These are phyloP conservation scores for Stictocephala bisonia DNA, from an alignment of 2,888 invertebrate genomes.

Conservation along the genomic window DNA sequence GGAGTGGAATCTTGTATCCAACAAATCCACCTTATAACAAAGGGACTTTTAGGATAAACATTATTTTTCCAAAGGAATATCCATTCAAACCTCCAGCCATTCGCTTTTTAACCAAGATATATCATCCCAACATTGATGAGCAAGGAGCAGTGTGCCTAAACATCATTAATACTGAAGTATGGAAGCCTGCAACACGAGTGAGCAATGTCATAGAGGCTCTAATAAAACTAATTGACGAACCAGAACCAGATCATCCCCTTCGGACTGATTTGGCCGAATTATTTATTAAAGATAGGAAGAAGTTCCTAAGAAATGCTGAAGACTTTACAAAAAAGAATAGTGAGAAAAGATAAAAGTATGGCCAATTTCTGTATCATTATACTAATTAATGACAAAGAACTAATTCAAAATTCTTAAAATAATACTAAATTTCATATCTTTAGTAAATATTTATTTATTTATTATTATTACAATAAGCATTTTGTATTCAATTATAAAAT, in stretches of 20 bases:
- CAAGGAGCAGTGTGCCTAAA: slow-evolving; percentile 74
- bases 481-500: too few species aligned
- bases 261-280: slow-evolving; percentile 74
- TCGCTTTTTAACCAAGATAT: slow-evolving; percentile 73
- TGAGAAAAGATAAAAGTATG: slow-evolving; percentile 69
- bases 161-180: slow-evolving; percentile 72
- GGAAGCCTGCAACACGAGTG: slow-evolving; percentile 76
- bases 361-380: too few species aligned
- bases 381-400: too few species aligned
- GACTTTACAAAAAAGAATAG: slow-evolving; percentile 72
- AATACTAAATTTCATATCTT: too few species aligned
- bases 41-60: slow-evolving; percentile 72
- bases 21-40: slow-evolving; percentile 73
- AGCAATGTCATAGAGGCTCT: slow-evolving; percentile 73
- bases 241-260: slow-evolving; percentile 74
- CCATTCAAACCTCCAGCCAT: slow-evolving; percentile 76
- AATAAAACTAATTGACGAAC: slow-evolving; percentile 71
- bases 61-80: slow-evolving; percentile 74
- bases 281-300: slow-evolving; percentile 71
- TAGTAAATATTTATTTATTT: too few species aligned
- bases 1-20: slow-evolving; percentile 70
- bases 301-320: slow-evolving; percentile 73
- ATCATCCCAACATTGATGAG: slow-evolving; percentile 76
- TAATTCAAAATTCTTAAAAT: too few species aligned
- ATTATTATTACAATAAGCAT: neutral